Base-by-base conservation (phyloP, 2,113 vertebrate genomes). In the Hippocampus comes region DNA sequence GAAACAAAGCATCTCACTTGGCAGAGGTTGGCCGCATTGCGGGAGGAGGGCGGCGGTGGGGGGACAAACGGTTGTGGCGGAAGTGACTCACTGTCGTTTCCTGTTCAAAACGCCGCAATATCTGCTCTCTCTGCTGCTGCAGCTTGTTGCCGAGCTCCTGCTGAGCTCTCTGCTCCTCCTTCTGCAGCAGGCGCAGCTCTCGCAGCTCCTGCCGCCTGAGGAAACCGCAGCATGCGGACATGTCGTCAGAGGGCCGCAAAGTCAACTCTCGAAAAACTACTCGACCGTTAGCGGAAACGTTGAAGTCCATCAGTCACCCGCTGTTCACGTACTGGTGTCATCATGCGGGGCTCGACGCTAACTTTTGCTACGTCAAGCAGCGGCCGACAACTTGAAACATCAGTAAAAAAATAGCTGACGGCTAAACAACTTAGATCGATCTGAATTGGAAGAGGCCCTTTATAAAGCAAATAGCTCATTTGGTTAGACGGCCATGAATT, bases 121-220 rank as follows among this genome's bases (percentile, higher is more conserved):
- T 97, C 77, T 98, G 97, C 77, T 99, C 97, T 78, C 94, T 90
- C 79, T 99, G 97, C 75, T 98, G 97, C 80, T 95, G 90, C 72
- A 99, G 91, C 85, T 99, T 99, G 88, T 96, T 93, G 77, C 95
- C 98, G 76, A 99, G 96, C 78, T 95, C 94, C 78, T 98, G 97
- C 21, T 99, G 97, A 34, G 97, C 96, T 89, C 95, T 93, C 77
- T 99, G 97, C 89, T 99, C 97, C 90, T 99, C 97, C 71, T 98
- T 99, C 82, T 99, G 97, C 77, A 98, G 94, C 73, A 99, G 92
- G 57, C 97, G 93, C 72, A 99, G 92, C 88, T 99, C 97, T 79
- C 97, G 90, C 49, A 99, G 87, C 88, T 99, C 97, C 84, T 99
- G 97, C 66, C 96, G 96, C 72, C 97, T 99, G 86, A 68, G 69